Conservation (phyloP, 1,140 invertebrate species). For the Drosophila lini region DNA sequence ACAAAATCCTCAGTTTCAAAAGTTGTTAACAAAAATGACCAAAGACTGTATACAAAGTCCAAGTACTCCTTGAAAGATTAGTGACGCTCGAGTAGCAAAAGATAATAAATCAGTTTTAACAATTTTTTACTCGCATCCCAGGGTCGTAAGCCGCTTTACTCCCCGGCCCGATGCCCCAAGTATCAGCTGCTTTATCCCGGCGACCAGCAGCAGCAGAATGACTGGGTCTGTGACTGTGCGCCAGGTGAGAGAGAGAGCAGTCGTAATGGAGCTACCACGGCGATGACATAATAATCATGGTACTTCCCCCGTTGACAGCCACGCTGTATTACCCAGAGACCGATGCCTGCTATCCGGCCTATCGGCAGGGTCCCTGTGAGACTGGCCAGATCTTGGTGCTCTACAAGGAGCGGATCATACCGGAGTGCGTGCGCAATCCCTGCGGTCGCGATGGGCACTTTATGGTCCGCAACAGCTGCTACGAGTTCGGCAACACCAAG, state of each 20-base stretch:
- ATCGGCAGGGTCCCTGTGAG: conserved; percentile 87
- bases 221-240: conserved; percentile 89
- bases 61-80: conserved; percentile 7
- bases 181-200: conserved; percentile 88
- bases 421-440: conserved; percentile 87
- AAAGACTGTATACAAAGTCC: not conserved
- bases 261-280: conserved; percentile 6
- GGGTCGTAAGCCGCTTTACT: conserved; percentile 86
- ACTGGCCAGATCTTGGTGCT: conserved; percentile 86
- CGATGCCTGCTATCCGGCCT: conserved; percentile 87
- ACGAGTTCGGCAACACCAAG: conserved; percentile 81
- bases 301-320: conserved; percentile 77
- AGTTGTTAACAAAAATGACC: not conserved
- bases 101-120: conserved; percentile 23
- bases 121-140: conserved; percentile 61
- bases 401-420: conserved; percentile 84
- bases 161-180: conserved; percentile 86
- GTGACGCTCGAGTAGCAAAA: not conserved
- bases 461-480: conserved; percentile 85
- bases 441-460: conserved; percentile 86
- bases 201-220: conserved; percentile 85
- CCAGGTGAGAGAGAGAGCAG: conserved; percentile 84
- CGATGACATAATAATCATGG: conserved; percentile 61
- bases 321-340: conserved; percentile 87
- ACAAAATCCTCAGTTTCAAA: not conserved